Evolutionary conservation across 2,888 invertebrate genomes (phyloP).

Genomic region (Clunio marinus): DNA sequence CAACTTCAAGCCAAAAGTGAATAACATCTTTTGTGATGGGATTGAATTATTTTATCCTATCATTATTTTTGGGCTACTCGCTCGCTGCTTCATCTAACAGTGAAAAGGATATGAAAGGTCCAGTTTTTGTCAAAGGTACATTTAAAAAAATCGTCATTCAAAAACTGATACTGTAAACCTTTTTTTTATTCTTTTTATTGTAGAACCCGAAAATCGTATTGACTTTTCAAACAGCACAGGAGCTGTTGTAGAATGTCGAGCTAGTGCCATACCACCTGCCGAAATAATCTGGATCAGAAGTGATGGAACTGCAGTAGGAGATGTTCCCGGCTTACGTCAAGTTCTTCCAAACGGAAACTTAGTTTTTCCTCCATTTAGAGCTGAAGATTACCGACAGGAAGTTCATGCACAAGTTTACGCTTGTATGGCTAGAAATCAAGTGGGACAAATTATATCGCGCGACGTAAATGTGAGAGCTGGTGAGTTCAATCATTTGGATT

Average conservation of each 20-base stretch:
- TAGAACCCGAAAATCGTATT: constrained; percentile 85
- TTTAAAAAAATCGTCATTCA: too few relatives aligned
- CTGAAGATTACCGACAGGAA: constrained; percentile 88
- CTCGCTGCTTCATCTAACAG: constrained; percentile 46
- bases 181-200: too few relatives aligned
- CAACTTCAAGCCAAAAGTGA: too few relatives aligned
- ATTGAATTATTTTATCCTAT: too few relatives aligned
- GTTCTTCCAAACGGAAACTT: constrained; percentile 87
- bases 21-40: too few relatives aligned
- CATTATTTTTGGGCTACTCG: too few relatives aligned
- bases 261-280: constrained; percentile 83
- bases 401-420: constrained; percentile 93
- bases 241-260: constrained; percentile 87
- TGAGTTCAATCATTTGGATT: too few relatives aligned
- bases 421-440: constrained; percentile 83
- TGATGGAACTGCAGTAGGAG: constrained; percentile 86
- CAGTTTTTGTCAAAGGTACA: constrained; percentile 58
- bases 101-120: constrained; percentile 79
- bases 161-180: too few relatives aligned
- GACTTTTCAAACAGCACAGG: constrained; percentile 94
- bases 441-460: constrained; percentile 85
- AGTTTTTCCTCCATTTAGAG: constrained; percentile 90
- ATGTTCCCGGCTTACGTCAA: constrained; percentile 82
- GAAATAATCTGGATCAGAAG: constrained; percentile 90
- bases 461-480: constrained; percentile 94